Percentiles rank a stretch among this genome's conserved stretches.
Conservation (phyloP, 2,888 invertebrate genomes). For the Dryococelus australis region DNA sequence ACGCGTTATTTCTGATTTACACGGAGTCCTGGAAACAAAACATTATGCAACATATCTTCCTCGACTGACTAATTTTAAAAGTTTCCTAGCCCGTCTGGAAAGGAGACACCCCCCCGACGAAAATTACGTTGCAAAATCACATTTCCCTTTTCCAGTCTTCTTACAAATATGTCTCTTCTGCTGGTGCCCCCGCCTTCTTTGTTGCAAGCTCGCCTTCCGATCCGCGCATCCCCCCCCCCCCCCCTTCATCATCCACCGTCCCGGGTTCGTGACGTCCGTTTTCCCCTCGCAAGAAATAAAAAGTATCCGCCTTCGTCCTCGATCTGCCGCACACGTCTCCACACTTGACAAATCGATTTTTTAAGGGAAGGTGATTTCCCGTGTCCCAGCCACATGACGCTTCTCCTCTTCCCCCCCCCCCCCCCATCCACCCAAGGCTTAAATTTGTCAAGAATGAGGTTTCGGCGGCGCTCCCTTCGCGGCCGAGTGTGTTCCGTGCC, state of each 20-base stretch:
- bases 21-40: no score
- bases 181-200: conserved; percentile 12
- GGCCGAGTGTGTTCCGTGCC: no score
- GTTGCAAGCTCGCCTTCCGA: not conserved
- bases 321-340: conserved; percentile 34
- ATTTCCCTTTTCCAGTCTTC: conserved; percentile 24
- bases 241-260: no score
- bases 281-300: conserved; percentile 24
- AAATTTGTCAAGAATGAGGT: conserved; percentile 40
- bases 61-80: no score
- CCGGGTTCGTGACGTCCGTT: not conserved
- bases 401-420: conserved; percentile 36
- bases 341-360: conserved; percentile 50
- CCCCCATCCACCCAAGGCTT: conserved; percentile 38
- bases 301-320: conserved; percentile 29
- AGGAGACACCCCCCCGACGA: not conserved
- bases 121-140: not conserved
- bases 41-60: no score
- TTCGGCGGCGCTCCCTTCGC: not conserved
- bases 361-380: conserved; percentile 49
- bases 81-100: no score
- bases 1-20: no score
- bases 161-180: not conserved
- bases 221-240: not conserved
- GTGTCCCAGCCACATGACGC: conserved; percentile 49